Evolutionary conservation across 2,797 vertebrate genomes (phyloP).

Genomic region (Phoebastria nigripes): DNA sequence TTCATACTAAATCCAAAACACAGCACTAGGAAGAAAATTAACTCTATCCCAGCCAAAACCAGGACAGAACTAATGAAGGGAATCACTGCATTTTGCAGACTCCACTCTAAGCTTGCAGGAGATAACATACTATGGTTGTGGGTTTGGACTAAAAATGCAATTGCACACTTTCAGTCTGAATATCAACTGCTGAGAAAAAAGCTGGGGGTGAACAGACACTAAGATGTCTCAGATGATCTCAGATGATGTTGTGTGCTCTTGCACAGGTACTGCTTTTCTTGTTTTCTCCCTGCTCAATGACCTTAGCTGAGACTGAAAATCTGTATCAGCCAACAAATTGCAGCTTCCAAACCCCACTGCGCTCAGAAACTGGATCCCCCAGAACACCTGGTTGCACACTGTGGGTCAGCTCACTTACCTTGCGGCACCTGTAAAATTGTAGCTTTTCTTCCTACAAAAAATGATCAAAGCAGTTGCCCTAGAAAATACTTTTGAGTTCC

Average conservation of each 20-base stretch:
- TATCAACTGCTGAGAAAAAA: background rate
- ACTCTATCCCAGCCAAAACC: no score
- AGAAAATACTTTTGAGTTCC: background rate
- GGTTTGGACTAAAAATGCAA: background rate
- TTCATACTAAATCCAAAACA: no score
- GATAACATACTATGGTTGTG: background rate
- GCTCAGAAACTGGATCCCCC: background rate
- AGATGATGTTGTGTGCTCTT: background rate
- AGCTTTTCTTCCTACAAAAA: background rate
- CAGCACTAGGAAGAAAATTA: no score
- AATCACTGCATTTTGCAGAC: background rate
- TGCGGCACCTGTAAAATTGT: background rate
- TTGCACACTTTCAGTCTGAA: background rate
- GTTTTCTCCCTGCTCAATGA: background rate
- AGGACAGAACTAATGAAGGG: background rate
- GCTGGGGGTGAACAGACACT: fast-evolving
- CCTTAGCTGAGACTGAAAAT: background rate
- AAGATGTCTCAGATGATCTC: background rate
- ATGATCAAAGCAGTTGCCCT: background rate
- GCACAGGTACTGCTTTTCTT: background rate
- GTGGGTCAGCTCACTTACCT: background rate
- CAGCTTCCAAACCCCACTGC: background rate
- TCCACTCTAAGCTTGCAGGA: background rate
- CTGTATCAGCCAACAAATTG: background rate
- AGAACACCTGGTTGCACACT: background rate